Evolutionary conservation across 37 sponge, comb jelly and placozoan species (phyloP), one percentile per base, ranked within the genome.

Genomic region (Halisarca cf. caerulea): DNA sequence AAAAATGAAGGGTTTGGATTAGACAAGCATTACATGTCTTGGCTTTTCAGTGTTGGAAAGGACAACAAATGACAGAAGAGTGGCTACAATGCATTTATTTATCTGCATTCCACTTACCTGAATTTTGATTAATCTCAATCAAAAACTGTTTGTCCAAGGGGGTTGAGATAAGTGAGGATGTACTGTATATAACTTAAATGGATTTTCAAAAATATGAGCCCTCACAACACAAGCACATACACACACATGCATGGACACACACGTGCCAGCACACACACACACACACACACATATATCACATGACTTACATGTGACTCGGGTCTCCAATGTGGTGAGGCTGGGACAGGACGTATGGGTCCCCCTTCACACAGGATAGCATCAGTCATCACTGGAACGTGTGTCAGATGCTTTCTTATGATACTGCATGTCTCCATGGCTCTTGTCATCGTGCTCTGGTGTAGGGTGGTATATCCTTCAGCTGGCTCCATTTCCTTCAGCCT

Each of bases 281-380:
- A 40, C 3, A 20, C 39, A 0, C 38, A n/a, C 79, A 40, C 42
- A 45, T 60, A 35, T 15, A 40, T 36, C 3, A 20, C 39, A 0
- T 41, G 30, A 75, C 94, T 73, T 79, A 95, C 95, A 69, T 88
- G 73, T 18, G 83, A 37, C n/a, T 91, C 89, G 38, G 99, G 99
- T 62, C 64, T 88, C 92, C 95, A 98, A 75, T 82, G 66, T 14
- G 68, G 82, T 36, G 77, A 30, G 18, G 90, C 83, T 32, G 99
- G 99, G 42, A 92, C 97, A 0, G 99, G 99, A 18, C 58, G 72
- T 33, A 81, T 74, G 24, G 99, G 99, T 14, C 97, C 95, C 20
- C 99, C 99, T 69, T 98, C 99, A 6, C 89, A 35, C 55, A 96
- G 43, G 53, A 98, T 44, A 37, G 90, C 91, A 81, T 91, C 90